These are phyloP conservation scores for Proteles cristata DNA, from an alignment of 2,113 vertebrate species.

Conservation along the genomic window DNA sequence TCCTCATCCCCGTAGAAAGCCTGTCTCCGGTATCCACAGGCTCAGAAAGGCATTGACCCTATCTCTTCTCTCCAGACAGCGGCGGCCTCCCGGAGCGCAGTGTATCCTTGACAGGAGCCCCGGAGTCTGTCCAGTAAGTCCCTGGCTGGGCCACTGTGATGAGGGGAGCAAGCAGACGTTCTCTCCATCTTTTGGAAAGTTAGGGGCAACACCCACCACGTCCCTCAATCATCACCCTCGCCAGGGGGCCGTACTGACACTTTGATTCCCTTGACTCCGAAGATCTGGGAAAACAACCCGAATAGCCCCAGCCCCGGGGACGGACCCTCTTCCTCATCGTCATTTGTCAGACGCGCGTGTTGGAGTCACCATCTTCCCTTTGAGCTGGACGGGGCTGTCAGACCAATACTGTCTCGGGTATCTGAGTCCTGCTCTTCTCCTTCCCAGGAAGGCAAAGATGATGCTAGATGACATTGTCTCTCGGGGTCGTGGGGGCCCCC, in stretches of 20 bases:
- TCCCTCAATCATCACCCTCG: neutral
- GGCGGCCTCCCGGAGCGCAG: slow-evolving; percentile 93
- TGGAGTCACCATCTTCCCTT: neutral
- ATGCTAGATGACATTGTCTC: slow-evolving; percentile 95
- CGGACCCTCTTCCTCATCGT: rapidly evolving
- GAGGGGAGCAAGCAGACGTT: neutral
- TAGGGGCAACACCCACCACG: neutral
- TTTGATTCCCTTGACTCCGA: neutral
- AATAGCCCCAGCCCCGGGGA: neutral
- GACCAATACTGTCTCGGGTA: neutral
- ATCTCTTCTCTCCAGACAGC: slow-evolving; percentile 86
- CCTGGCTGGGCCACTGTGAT: neutral
- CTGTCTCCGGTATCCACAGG: neutral
- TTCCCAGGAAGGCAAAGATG: slow-evolving; percentile 92
- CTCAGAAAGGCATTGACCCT: neutral
- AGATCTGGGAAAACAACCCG: neutral
- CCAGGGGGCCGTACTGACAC: neutral
- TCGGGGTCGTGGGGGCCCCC: slow-evolving; percentile 90
- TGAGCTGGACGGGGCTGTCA: no score
- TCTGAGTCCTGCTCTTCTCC: neutral
- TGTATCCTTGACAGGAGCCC: slow-evolving; percentile 92
- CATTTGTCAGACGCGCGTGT: neutral
- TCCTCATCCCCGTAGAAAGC: neutral
- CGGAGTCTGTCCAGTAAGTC: slow-evolving; percentile 93
- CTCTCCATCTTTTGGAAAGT: neutral